Evolutionary conservation across 1,140 invertebrate genomes (phyloP).

Genomic region (Microplitis demolitor): DNA sequence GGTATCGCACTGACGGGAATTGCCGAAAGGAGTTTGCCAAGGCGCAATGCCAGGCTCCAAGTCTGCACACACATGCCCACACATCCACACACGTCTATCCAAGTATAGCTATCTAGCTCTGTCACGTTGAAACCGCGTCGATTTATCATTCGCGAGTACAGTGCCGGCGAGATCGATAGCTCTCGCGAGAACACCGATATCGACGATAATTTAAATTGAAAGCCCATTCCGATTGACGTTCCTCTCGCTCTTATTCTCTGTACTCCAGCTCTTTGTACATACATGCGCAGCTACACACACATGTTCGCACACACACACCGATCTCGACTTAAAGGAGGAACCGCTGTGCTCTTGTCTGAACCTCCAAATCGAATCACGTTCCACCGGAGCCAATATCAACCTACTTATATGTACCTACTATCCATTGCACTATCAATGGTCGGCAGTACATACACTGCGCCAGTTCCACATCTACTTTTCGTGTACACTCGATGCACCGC

Average conservation of each 20-base stretch:
- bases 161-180: neutral
- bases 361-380: constrained; percentile 14
- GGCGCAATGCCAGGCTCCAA: neutral
- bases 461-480: neutral
- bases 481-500: neutral
- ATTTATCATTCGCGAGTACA: constrained; percentile 9
- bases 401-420: neutral
- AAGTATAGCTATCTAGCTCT: neutral
- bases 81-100: neutral
- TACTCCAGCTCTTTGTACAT: neutral
- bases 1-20: neutral
- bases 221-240: constrained; percentile 11
- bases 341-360: constrained; percentile 5
- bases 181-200: constrained; percentile 6
- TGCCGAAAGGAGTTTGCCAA: constrained; percentile 10
- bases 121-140: neutral
- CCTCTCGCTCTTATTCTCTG: neutral
- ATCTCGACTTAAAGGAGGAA: constrained; percentile 5
- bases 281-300: too few species aligned
- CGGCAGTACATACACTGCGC: neutral
- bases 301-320: too few species aligned
- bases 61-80: too few species aligned
- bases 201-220: constrained; percentile 16
- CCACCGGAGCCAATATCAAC: neutral
- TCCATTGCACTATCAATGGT: neutral